Evolutionary conservation across 2,113 vertebrate genomes (phyloP).

Genomic region (Cynoglossus semilaevis): DNA sequence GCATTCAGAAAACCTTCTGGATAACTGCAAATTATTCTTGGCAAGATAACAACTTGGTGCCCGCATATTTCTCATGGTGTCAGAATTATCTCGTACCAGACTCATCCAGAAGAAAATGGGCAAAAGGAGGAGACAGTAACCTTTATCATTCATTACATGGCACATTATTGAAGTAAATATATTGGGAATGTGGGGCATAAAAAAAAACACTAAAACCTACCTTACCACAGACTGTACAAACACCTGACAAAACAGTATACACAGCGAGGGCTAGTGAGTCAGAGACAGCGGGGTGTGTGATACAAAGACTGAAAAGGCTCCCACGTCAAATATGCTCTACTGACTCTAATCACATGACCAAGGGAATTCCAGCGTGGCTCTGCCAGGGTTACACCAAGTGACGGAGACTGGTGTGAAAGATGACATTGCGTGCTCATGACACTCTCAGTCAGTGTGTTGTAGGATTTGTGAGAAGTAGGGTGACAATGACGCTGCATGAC

Average conservation of each 20-base stretch:
- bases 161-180: neutral
- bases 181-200: neutral
- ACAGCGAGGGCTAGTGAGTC: conserved; percentile 31
- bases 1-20: neutral
- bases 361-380: conserved; percentile 59
- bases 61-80: neutral
- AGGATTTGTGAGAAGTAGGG: neutral
- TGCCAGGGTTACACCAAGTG: conserved; percentile 22
- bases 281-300: conserved; percentile 1
- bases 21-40: neutral
- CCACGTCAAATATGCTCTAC: conserved; percentile 37
- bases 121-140: neutral
- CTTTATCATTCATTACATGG: conserved; percentile 13
- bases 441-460: conserved; percentile 3
- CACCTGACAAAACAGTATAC: conserved; percentile 2
- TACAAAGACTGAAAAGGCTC: conserved; percentile 26
- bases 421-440: conserved; percentile 5
- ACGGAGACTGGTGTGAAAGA: conserved; percentile 19
- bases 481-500: neutral
- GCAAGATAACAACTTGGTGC: neutral
- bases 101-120: neutral
- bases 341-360: conserved; percentile 65
- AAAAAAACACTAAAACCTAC: neutral
- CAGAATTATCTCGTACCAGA: conserved; percentile 25
- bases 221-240: neutral